These are phyloP conservation scores for Agriopis marginaria DNA, from an alignment of 2,888 invertebrate species.

Conservation along the genomic window DNA sequence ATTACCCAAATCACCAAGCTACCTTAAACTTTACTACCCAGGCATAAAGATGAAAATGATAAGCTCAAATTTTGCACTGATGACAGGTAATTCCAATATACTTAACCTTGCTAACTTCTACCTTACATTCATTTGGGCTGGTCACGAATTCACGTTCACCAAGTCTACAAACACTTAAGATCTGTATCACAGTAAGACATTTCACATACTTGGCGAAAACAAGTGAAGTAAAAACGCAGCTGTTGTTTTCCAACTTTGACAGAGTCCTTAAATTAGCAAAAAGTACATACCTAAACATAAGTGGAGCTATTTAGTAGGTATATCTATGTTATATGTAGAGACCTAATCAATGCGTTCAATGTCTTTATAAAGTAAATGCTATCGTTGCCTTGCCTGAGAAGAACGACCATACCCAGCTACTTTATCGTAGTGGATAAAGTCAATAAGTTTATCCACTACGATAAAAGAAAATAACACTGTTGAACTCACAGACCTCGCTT, in stretches of 20 bases:
- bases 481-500: no score
- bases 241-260: neutral
- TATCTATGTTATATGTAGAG: neutral
- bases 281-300: neutral
- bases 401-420: neutral
- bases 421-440: constrained; percentile 9
- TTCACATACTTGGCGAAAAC: neutral
- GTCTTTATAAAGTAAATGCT: constrained; percentile 5
- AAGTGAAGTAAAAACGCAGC: neutral
- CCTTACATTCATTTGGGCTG: constrained; percentile 35
- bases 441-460: neutral
- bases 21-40: constrained; percentile 17
- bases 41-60: constrained; percentile 9
- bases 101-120: constrained; percentile 24
- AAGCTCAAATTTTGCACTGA: neutral
- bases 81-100: constrained; percentile 11
- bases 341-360: constrained; percentile 10
- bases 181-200: constrained; percentile 9
- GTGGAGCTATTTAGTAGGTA: neutral
- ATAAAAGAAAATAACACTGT: constrained; percentile 1
- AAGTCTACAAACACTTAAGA: neutral
- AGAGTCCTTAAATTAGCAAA: neutral
- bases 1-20: neutral
- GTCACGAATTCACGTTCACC: constrained; percentile 30
- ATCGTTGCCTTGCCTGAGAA: constrained; percentile 1